Evolutionary conservation across 2,113 vertebrate genomes (phyloP).

Genomic region (Rhodinocichla rosea): DNA sequence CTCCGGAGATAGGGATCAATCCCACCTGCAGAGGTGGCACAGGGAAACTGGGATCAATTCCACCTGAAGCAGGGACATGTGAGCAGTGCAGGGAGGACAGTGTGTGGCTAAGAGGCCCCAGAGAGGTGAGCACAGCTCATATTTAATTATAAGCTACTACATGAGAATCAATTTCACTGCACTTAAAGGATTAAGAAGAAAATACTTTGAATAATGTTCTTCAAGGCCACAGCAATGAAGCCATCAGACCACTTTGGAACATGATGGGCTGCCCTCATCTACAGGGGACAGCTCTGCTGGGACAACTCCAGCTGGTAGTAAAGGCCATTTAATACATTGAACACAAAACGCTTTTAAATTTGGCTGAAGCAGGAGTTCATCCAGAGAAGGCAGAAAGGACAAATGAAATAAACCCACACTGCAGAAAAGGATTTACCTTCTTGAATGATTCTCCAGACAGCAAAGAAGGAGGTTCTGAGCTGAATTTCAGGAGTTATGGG

Average conservation of each 20-base stretch:
- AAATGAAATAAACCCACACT: background rate
- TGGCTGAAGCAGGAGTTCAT: background rate
- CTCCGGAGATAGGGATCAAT: constrained; percentile 81
- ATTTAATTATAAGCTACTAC: background rate
- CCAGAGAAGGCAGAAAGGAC: background rate
- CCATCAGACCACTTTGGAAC: background rate
- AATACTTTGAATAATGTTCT: background rate
- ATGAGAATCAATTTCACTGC: background rate
- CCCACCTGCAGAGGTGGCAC: constrained; percentile 68
- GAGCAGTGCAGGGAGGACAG: background rate
- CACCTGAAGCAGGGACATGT: constrained; percentile 49
- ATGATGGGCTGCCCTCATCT: background rate
- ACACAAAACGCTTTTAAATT: background rate
- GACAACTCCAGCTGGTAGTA: background rate
- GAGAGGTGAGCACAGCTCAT: background rate
- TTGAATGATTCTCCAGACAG: constrained; percentile 83
- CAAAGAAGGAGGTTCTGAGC: constrained; percentile 79
- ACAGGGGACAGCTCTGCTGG: background rate
- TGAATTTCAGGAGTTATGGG: constrained; percentile 66
- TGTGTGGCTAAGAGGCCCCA: background rate
- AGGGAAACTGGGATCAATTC: constrained; percentile 70
- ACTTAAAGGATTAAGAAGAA: background rate
- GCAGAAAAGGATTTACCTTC: constrained; percentile 72
- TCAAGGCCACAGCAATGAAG: background rate
- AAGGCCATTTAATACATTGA: background rate